A percentile compares a stretch with the other conserved stretches of the same genome.
phyloP scores from a whole-genome alignment of 2,113 vertebrate genomes.

The Paradoxurus hermaphroditus region DNA sequence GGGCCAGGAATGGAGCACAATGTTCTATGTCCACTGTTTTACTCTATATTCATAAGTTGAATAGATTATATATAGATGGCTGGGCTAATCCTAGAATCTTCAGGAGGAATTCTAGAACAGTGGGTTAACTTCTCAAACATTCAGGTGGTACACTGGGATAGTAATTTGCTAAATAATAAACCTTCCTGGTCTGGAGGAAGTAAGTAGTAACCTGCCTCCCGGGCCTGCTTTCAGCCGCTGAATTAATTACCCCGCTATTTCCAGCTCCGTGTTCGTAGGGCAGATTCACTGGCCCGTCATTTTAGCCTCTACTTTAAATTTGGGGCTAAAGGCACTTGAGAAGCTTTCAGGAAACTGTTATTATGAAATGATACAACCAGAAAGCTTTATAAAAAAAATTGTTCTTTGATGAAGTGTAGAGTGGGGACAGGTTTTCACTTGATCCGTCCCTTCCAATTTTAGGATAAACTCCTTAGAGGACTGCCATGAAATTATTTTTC shows the following conservation, averaged over 20 bases:
- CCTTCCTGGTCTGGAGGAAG: conserved; percentile 51
- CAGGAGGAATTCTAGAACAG: background rate
- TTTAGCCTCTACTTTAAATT: conserved; percentile 39
- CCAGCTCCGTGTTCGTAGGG: conserved; percentile 39
- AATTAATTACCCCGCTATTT: conserved; percentile 58
- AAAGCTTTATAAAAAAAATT: conserved; percentile 1
- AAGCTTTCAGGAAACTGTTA: conserved; percentile 34
- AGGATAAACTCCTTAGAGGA: background rate
- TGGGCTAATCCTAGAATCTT: background rate
- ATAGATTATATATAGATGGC: background rate
- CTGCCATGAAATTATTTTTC: conserved; percentile 5
- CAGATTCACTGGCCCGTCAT: conserved; percentile 38
- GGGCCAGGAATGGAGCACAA: background rate
- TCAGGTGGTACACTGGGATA: background rate
- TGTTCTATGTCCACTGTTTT: background rate
- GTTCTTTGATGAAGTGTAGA: background rate
- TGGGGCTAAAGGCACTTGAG: background rate
- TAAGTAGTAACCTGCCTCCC: conserved; percentile 55
- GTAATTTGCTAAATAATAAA: conserved; percentile 45
- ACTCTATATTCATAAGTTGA: background rate
- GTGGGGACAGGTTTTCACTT: background rate
- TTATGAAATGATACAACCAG: background rate
- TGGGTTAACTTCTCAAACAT: conserved; percentile 37
- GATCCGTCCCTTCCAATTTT: background rate
- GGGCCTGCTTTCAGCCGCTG: conserved; percentile 27